These are phyloP conservation scores for Dascillus cervinus DNA, from an alignment of 2,888 invertebrate species.

Conservation along the genomic window DNA sequence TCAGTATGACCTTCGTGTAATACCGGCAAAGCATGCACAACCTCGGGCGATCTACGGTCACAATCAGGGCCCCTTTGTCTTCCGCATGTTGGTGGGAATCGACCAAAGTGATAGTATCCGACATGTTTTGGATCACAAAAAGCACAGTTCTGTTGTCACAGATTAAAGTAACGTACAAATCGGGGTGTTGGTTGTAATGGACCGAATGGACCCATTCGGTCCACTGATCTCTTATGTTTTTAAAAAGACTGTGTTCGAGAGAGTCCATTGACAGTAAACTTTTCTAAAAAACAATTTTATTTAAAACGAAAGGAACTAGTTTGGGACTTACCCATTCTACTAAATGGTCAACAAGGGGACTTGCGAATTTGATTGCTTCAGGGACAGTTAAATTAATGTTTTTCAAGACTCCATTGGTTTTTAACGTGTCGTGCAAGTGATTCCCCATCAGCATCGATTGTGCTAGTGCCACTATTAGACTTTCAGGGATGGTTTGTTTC, in stretches of 20 bases:
- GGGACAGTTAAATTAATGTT: slow-evolving; percentile 48
- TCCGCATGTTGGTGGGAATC: slow-evolving; percentile 45
- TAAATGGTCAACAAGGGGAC: slow-evolving; percentile 31
- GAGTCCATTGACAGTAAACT: slow-evolving; percentile 43
- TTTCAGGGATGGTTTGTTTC: slow-evolving; percentile 12
- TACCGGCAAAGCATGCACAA: slow-evolving; percentile 43
- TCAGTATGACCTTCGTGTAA: slow-evolving; percentile 38
- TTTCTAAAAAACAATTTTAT: slow-evolving; percentile 34
- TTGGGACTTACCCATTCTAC: slow-evolving; percentile 40
- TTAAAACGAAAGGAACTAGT: neutral
- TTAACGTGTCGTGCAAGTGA: slow-evolving; percentile 45
- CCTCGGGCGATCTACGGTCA: slow-evolving; percentile 37
- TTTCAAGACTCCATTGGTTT: slow-evolving; percentile 35
- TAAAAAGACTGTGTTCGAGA: slow-evolving; percentile 37
- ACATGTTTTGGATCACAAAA: slow-evolving; percentile 43
- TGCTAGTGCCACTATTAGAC: slow-evolving; percentile 44
- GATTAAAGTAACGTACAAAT: slow-evolving; percentile 46
- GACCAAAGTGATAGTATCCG: slow-evolving; percentile 42
- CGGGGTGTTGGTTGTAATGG: slow-evolving; percentile 24
- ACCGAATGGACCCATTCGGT: slow-evolving; percentile 39
- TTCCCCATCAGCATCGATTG: slow-evolving; percentile 54
- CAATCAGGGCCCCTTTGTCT: slow-evolving; percentile 44
- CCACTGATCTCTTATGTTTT: slow-evolving; percentile 40
- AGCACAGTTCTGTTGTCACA: slow-evolving; percentile 46
- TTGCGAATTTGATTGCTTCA: slow-evolving; percentile 44